Percentiles rank a stretch among this genome's conserved stretches.
Evolutionary conservation across 2,113 vertebrate species (phyloP).

Genomic region (Pygoscelis adeliae): DNA sequence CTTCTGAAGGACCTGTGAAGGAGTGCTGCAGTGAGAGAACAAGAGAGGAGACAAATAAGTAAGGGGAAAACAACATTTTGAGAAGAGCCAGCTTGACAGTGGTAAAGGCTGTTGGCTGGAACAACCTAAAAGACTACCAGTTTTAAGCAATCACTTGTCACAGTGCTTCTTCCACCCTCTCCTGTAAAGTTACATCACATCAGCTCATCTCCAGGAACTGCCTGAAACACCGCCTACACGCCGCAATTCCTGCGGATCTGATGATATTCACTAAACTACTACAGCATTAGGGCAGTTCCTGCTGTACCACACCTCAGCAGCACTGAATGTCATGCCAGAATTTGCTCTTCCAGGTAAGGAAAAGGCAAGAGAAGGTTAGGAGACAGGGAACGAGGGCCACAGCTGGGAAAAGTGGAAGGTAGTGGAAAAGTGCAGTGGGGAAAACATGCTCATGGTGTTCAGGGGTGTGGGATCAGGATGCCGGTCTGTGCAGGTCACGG

Average conservation of each 20-base stretch:
- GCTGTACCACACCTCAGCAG: neutral
- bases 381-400: neutral
- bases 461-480: neutral
- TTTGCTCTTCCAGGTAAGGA: neutral
- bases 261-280: neutral
- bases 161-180: neutral
- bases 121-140: neutral
- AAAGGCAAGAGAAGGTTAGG: neutral
- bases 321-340: neutral
- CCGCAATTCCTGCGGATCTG: neutral
- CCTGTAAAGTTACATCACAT: neutral
- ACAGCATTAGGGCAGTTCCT: neutral
- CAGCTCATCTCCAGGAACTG: neutral
- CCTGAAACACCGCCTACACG: neutral
- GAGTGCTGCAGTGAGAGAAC: neutral
- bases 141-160: neutral
- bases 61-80: neutral
- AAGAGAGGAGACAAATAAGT: neutral
- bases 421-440: neutral
- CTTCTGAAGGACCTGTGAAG: neutral
- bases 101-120: neutral
- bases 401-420: neutral
- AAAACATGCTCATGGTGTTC: neutral
- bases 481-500: neutral
- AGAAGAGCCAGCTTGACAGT: neutral